Evolutionary conservation across 2,113 vertebrate genomes (phyloP), one percentile per base, ranked within the genome.

Genomic region (Ceyx margarethae): DNA sequence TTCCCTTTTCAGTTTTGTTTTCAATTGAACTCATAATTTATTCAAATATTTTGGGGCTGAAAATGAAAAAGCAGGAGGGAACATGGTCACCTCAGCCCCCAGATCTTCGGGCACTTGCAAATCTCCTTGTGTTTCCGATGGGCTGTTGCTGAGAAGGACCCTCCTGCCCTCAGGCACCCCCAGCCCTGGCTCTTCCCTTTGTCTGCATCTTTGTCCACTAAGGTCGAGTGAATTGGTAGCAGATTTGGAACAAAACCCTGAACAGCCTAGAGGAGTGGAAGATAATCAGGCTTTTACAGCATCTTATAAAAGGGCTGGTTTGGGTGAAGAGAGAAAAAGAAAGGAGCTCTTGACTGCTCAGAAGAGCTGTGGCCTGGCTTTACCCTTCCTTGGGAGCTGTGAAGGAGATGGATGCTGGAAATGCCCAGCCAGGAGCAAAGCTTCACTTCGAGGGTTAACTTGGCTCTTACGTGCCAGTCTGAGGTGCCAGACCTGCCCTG

Each of bases 401-500:
- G 53, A 13, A 15, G 29, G 37, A 48, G 28, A 2, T 2, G 58
- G 68, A 3, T 26, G 33, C 23, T 31, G 37, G 68, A 48, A 87
- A 78, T 21, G 26, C 29, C 57, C 76, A 13, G 64, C 14, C 9
- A 2, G 42, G 15, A 62, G 26, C 29, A 18, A 40, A 57, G 69
- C 29, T 9, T 84, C 81, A 5, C 17, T 28, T 42, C 35, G 4
- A 35, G 57, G 33, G 29, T 45, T 29, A 60, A 25, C 10, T 51
- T 46, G 2, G 2, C 29, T 33, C 19, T 71, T 16, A 5, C 3
- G 2, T 8, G 13, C 11, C 28, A 62, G 6, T 7, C n/a, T 9
- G 18, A 46, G 51, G 50, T 3, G 8, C 5, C 2, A 42, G n/a
- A 4, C 0, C 1, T 65, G 58, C 13, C 19, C 51, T 29, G 56